Evolutionary conservation across 2,888 invertebrate species (phyloP).

Genomic region (Drosophila koepferae): DNA sequence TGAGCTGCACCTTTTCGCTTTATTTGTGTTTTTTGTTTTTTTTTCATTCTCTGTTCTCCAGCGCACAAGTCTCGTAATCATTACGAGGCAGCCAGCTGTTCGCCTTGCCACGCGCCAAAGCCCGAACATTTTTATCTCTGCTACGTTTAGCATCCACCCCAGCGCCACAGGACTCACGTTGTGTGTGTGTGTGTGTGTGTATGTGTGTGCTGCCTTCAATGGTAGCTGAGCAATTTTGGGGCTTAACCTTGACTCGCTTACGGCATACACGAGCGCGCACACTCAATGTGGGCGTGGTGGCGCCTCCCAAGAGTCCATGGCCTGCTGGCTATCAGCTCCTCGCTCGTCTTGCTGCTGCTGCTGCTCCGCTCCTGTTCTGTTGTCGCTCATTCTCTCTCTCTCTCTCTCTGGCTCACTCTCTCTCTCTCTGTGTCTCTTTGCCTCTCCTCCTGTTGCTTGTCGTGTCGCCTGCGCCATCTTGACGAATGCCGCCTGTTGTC

Average conservation of each 20-base stretch:
- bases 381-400: background rate
- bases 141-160: slow-evolving; percentile 26
- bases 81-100: slow-evolving; percentile 77
- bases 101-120: slow-evolving; percentile 40
- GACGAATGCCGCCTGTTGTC: slow-evolving; percentile 75
- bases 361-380: too few relatives aligned
- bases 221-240: slow-evolving; percentile 71
- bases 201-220: slow-evolving; percentile 25
- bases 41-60: slow-evolving; percentile 21
- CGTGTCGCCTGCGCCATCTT: slow-evolving; percentile 61
- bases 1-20: slow-evolving; percentile 33
- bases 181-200: too few relatives aligned
- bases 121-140: slow-evolving; percentile 49
- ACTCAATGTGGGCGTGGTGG: slow-evolving; percentile 65
- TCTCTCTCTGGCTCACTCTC: background rate
- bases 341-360: background rate
- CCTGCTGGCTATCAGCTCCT: background rate
- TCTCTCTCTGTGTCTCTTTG: background rate
- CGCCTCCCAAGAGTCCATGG: slow-evolving; percentile 6
- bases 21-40: slow-evolving; percentile 1
- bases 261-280: slow-evolving; percentile 65
- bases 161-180: slow-evolving; percentile 34
- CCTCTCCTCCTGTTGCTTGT: slow-evolving; percentile 14
- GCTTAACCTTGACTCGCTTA: slow-evolving; percentile 76
- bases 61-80: slow-evolving; percentile 69